Percentiles rank a stretch among this genome's conserved stretches.
Conservation (phyloP, 92 coral and sea anemone species). For the Porites lobata region DNA sequence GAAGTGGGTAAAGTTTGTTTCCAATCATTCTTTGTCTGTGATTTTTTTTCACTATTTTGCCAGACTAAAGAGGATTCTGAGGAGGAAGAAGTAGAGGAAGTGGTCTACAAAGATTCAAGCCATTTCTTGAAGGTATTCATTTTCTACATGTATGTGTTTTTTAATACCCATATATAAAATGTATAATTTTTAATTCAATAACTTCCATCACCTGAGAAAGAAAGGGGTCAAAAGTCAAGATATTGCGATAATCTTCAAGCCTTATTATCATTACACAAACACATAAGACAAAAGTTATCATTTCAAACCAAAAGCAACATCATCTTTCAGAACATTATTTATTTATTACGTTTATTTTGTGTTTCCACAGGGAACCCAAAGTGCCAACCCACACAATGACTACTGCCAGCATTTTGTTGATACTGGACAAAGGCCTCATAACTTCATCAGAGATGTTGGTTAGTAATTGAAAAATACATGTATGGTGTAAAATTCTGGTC, state of each 20-base stretch:
- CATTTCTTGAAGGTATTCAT: conserved; percentile 91
- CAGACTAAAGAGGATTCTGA: conserved; percentile 82
- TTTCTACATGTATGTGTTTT: not conserved
- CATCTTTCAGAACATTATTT: not conserved
- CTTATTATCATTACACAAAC: no score
- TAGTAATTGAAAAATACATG: conserved; percentile 3
- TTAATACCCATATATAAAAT: no score
- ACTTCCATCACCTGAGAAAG: no score
- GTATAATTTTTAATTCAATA: no score
- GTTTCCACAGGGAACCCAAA: conserved; percentile 90
- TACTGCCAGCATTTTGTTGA: conserved; percentile 99
- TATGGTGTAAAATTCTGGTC: not conserved
- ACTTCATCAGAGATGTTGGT: conserved; percentile 99
- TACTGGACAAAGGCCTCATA: conserved; percentile 98
- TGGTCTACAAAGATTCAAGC: conserved; percentile 96
- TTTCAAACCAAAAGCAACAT: no score
- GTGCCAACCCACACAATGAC: conserved; percentile 99
- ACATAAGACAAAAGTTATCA: no score
- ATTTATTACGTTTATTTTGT: not conserved
- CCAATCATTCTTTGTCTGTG: not conserved
- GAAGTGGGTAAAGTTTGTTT: not conserved
- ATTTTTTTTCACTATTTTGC: not conserved
- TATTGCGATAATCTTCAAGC: no score
- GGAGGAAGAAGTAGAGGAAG: conserved; percentile 86
- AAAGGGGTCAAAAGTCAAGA: no score